Percentiles rank a stretch among this genome's conserved stretches.
These are phyloP conservation scores for Chironomus striatipennis DNA, from an alignment of 1,140 invertebrate genomes.

Conservation along the genomic window DNA sequence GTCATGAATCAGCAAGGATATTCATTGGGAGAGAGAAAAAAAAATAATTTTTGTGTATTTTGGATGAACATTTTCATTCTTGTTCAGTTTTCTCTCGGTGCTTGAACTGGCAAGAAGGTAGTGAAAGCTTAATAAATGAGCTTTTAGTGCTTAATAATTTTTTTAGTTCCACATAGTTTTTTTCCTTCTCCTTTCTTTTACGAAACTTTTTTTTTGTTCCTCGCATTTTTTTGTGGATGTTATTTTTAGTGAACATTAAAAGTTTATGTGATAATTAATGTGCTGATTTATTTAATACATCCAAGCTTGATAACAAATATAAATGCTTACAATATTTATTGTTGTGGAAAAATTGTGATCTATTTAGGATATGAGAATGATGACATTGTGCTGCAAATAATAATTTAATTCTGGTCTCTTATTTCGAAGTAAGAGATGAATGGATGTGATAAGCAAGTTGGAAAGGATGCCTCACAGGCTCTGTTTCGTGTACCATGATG, in stretches of 20 bases:
- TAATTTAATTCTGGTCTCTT: background rate
- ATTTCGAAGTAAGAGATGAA: background rate
- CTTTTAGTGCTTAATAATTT: background rate
- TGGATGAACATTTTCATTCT: constrained; percentile 1
- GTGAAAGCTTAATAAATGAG: background rate
- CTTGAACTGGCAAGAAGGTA: background rate
- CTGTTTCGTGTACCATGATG: background rate
- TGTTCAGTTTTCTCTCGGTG: constrained; percentile 5
- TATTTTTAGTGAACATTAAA: background rate
- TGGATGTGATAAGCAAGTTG: background rate
- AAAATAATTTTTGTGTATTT: background rate
- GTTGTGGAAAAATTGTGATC: constrained; percentile 4
- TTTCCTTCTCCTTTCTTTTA: background rate
- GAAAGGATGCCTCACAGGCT: background rate
- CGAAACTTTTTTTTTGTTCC: background rate
- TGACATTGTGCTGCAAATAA: background rate
- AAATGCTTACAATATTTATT: background rate
- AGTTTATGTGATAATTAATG: background rate
- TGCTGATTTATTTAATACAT: background rate
- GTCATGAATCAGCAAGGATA: constrained; percentile 12
- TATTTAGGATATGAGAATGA: background rate
- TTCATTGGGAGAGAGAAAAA: background rate
- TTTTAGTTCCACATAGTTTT: background rate
- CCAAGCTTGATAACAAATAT: background rate
- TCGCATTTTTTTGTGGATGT: background rate